phyloP scores from a whole-genome alignment of 2,113 vertebrate genomes.

The Neolamprologus caudopunctatus region DNA sequence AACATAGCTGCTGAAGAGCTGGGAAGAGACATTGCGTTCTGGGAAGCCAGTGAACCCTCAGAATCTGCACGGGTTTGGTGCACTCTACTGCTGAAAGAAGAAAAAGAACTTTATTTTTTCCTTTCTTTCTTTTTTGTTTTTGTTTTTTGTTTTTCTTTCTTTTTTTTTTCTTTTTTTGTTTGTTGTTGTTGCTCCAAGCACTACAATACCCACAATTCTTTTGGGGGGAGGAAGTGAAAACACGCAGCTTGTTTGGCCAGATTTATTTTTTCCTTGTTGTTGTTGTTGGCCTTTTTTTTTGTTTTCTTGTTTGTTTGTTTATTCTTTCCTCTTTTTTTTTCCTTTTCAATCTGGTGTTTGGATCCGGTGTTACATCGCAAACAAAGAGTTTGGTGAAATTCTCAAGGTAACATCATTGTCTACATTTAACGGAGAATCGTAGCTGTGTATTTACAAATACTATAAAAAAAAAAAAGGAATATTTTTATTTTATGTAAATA shows the following conservation, averaged over 20 bases:
- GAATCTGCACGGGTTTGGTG: constrained; percentile 51
- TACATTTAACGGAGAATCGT: constrained; percentile 81
- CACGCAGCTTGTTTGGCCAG: constrained; percentile 79
- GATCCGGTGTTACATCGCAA: constrained; percentile 83
- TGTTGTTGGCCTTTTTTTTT: constrained; percentile 3
- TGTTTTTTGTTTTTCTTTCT: constrained; percentile 14
- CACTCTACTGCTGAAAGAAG: constrained; percentile 63
- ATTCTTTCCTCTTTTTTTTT: neutral
- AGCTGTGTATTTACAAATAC: constrained; percentile 92
- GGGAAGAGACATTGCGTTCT: constrained; percentile 58
- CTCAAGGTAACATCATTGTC: constrained; percentile 81
- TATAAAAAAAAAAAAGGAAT: constrained; percentile 78
- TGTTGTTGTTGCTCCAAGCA: constrained; percentile 62
- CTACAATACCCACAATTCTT: constrained; percentile 80
- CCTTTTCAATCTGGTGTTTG: constrained; percentile 73
- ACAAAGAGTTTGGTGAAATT: constrained; percentile 63
- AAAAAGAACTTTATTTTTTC: constrained; percentile 45
- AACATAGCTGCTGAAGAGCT: constrained; percentile 87
- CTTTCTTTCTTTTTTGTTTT: constrained; percentile 54
- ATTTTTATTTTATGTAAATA: constrained; percentile 99
- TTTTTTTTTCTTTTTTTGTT: neutral
- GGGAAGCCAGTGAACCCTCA: constrained; percentile 65
- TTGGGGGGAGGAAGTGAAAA: constrained; percentile 67
- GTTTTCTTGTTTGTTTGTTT: neutral
- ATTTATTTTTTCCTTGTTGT: constrained; percentile 32